Conservation (phyloP, 2,888 invertebrate species). For the Stictocephala bisonia region DNA sequence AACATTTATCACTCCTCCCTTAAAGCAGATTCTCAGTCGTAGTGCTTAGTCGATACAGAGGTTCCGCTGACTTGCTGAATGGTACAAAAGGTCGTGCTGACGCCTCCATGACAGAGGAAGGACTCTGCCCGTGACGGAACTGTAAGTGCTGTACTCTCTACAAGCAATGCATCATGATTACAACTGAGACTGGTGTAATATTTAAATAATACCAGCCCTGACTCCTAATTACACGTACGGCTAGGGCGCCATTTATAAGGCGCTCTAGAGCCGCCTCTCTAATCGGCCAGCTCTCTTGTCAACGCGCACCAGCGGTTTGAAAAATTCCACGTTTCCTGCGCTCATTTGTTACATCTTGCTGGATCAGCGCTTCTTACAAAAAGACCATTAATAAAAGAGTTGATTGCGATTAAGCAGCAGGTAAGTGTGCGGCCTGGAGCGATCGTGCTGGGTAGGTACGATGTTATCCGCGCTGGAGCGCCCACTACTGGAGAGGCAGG, state of each 20-base stretch:
- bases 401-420: slow-evolving; percentile 39
- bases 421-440: slow-evolving; percentile 25
- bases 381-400: slow-evolving; percentile 42
- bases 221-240: slow-evolving; percentile 28
- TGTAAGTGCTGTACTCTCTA: slow-evolving; percentile 27
- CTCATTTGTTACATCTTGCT: slow-evolving; percentile 16
- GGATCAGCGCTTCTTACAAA: slow-evolving; percentile 35
- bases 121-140: not conserved
- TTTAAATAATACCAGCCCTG: slow-evolving; percentile 40
- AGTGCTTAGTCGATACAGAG: too few species aligned
- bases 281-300: slow-evolving; percentile 17
- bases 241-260: slow-evolving; percentile 37
- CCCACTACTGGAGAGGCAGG: too few species aligned
- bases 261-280: slow-evolving; percentile 34
- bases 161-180: slow-evolving; percentile 33
- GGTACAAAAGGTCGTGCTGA: too few species aligned
- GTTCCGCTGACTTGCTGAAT: too few species aligned
- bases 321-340: not conserved
- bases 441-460: slow-evolving; percentile 19
- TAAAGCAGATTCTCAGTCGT: too few species aligned
- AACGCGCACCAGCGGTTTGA: too few species aligned
- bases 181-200: slow-evolving; percentile 37
- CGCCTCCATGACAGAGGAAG: too few species aligned
- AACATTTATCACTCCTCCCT: too few species aligned
- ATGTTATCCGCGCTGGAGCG: too few species aligned